Percentiles rank a stretch among this genome's conserved stretches.
Evolutionary conservation across 2,113 vertebrate species (phyloP).

Genomic region (Ahaetulla prasina): DNA sequence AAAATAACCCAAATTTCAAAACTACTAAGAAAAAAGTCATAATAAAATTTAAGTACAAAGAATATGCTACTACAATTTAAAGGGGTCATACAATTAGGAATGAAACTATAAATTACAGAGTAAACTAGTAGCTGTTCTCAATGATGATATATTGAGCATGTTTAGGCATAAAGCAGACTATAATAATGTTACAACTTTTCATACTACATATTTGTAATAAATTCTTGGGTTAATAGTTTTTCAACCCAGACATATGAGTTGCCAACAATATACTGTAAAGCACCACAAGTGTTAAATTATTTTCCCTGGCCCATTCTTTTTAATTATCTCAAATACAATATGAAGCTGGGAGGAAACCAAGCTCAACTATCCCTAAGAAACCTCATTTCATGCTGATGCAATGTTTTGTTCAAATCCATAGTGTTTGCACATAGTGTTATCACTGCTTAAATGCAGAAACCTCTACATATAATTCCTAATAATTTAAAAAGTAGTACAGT

Average conservation of each 20-base stretch:
- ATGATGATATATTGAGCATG: conserved; percentile 56
- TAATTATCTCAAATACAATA: conserved; percentile 83
- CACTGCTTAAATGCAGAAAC: conserved; percentile 58
- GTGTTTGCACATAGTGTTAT: conserved; percentile 59
- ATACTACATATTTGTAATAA: conserved; percentile 58
- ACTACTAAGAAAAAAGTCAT: conserved; percentile 60
- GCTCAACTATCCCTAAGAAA: conserved; percentile 64
- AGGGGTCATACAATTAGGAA: conserved; percentile 58
- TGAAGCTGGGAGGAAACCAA: conserved; percentile 71
- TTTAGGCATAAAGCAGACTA: conserved; percentile 56
- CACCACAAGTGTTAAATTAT: conserved; percentile 65
- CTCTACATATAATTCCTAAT: conserved; percentile 46
- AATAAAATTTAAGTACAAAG: conserved; percentile 57
- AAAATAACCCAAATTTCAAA: conserved; percentile 50
- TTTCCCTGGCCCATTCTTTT: conserved; percentile 78
- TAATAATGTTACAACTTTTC: conserved; percentile 55
- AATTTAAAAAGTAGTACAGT: conserved; percentile 47
- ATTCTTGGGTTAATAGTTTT: conserved; percentile 64
- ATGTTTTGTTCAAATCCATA: conserved; percentile 57
- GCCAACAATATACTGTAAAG: conserved; percentile 62
- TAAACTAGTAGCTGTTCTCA: conserved; percentile 54
- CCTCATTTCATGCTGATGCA: conserved; percentile 47
- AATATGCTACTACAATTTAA: conserved; percentile 69
- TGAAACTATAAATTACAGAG: conserved; percentile 60
- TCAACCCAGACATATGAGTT: conserved; percentile 36